These are phyloP conservation scores for Xyrichtys novacula DNA, from an alignment of 2,797 vertebrate species.

Conservation along the genomic window DNA sequence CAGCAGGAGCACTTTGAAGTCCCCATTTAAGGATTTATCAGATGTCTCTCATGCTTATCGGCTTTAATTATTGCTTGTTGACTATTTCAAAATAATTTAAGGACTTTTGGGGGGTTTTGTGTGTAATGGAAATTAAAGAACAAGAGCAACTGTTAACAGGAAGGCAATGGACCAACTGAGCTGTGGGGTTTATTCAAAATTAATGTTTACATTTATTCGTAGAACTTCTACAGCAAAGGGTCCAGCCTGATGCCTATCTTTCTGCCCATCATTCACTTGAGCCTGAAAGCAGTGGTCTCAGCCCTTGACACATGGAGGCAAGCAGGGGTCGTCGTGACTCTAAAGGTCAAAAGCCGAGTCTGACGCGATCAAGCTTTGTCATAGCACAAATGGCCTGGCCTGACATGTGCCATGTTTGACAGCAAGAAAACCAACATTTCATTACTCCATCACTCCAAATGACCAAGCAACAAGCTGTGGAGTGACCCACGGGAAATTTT, in stretches of 20 bases:
- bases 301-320: slow-evolving; percentile 64
- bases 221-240: slow-evolving; percentile 30
- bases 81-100: slow-evolving; percentile 54
- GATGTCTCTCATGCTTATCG: slow-evolving; percentile 58
- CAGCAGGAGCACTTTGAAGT: slow-evolving; percentile 62
- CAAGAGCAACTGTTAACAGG: slow-evolving; percentile 45
- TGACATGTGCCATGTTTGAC: slow-evolving; percentile 43
- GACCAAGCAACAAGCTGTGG: slow-evolving; percentile 6
- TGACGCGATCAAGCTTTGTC: slow-evolving; percentile 58
- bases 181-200: slow-evolving; percentile 48
- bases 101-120: slow-evolving; percentile 2
- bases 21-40: slow-evolving; percentile 67
- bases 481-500: too few relatives aligned
- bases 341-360: slow-evolving; percentile 73
- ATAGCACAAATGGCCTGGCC: slow-evolving; percentile 41
- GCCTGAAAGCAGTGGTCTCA: slow-evolving; percentile 39
- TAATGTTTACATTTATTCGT: slow-evolving; percentile 58
- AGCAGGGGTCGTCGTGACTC: slow-evolving; percentile 73
- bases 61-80: slow-evolving; percentile 63
- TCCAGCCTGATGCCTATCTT: slow-evolving; percentile 54
- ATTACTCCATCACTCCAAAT: slow-evolving; percentile 17
- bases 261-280: slow-evolving; percentile 55
- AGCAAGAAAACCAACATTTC: slow-evolving; percentile 47
- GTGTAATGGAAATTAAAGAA: slow-evolving; percentile 46
- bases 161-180: slow-evolving; percentile 47